A percentile compares a stretch with the other conserved stretches of the same genome.
phyloP scores from a whole-genome alignment of 2,797 vertebrate species.

The Smutsia temminckii region DNA sequence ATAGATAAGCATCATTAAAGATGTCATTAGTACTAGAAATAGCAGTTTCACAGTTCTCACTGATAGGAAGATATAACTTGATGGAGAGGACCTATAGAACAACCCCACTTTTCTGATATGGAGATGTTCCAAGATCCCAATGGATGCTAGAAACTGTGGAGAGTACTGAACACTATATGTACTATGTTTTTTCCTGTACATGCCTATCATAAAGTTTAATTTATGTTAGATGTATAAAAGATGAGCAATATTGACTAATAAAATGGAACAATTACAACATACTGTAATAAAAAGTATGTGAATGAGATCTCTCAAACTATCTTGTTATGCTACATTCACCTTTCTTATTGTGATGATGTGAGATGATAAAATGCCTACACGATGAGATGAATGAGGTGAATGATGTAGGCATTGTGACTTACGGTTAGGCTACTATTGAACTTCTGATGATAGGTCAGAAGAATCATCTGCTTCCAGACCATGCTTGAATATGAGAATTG shows the following conservation, averaged over 20 bases:
- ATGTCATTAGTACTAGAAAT: neutral
- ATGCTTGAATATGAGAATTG: neutral
- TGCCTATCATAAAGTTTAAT: neutral
- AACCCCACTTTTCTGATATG: neutral
- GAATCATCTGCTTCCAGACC: neutral
- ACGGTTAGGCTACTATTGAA: neutral
- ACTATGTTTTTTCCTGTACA: neutral
- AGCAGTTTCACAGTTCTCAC: neutral
- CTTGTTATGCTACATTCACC: neutral
- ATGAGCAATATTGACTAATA: neutral
- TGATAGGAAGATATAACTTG: neutral
- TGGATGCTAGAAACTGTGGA: neutral
- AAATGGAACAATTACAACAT: neutral
- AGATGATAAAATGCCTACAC: neutral
- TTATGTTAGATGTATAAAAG: too few relatives aligned
- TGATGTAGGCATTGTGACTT: neutral
- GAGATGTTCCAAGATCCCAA: neutral
- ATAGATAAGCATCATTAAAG: neutral
- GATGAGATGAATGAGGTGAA: neutral
- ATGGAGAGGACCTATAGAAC: neutral
- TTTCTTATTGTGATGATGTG: neutral
- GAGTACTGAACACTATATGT: neutral
- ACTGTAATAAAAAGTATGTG: neutral
- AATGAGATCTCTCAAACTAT: neutral
- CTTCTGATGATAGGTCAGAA: neutral